These are phyloP conservation scores for Alentia gelatinosa DNA, from an alignment of 2,888 invertebrate genomes.

Conservation along the genomic window DNA sequence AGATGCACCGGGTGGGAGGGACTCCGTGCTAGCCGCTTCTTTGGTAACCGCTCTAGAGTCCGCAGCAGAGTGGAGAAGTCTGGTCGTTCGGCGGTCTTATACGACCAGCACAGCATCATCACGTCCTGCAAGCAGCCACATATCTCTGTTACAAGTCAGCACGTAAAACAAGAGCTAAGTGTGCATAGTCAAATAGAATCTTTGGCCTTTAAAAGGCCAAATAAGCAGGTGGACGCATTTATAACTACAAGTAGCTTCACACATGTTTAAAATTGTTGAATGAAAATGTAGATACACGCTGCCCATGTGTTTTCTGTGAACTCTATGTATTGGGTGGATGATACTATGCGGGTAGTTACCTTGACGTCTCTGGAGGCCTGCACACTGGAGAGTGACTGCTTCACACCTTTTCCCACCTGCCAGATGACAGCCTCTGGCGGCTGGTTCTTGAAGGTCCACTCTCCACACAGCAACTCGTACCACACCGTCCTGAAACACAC, in stretches of 20 bases:
- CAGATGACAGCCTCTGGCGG: slow-evolving; percentile 97
- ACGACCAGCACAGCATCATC: slow-evolving; percentile 96
- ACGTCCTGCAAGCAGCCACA: slow-evolving; percentile 87
- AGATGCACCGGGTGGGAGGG: slow-evolving; percentile 99
- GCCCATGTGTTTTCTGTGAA: no score
- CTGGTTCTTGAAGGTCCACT: slow-evolving; percentile 94
- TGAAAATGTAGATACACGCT: no score
- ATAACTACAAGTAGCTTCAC: no score
- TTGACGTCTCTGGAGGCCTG: slow-evolving; percentile 97
- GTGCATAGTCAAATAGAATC: no score
- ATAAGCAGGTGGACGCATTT: no score
- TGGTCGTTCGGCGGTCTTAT: slow-evolving; percentile 90
- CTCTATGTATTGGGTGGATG: no score
- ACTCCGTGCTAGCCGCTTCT: slow-evolving; percentile 95
- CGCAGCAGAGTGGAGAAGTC: slow-evolving; percentile 92
- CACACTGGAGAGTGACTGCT: slow-evolving; percentile 95
- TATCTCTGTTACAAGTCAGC: background rate
- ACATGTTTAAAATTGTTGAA: no score
- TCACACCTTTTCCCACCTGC: slow-evolving; percentile 96
- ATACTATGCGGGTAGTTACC: no score
- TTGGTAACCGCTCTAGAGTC: slow-evolving; percentile 93
- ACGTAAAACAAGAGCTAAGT: background rate
- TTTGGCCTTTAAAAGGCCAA: no score
- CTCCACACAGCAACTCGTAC: slow-evolving; percentile 97
- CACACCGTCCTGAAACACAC: slow-evolving; percentile 95